phyloP scores from a whole-genome alignment of 2,888 invertebrate genomes.

The Eugnorisma glareosa region DNA sequence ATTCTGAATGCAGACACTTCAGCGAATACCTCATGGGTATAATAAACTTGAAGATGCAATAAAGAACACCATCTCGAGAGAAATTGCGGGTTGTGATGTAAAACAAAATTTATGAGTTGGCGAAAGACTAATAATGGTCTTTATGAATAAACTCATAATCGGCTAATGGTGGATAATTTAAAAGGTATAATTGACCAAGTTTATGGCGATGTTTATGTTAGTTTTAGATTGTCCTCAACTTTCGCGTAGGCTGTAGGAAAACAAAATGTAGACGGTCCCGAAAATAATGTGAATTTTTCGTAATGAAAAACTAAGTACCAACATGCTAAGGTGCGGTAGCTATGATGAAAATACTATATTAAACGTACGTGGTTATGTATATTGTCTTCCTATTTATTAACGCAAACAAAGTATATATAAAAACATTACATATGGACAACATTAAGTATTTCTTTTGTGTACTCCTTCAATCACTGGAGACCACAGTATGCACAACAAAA shows the following conservation, averaged over 20 bases:
- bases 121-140: constrained; percentile 51
- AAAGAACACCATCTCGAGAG: constrained; percentile 59
- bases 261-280: background rate
- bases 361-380: background rate
- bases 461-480: too few relatives aligned
- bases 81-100: constrained; percentile 61
- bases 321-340: background rate
- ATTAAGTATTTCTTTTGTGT: too few relatives aligned
- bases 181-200: constrained; percentile 23
- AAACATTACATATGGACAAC: too few relatives aligned
- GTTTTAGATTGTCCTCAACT: constrained; percentile 11
- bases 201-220: constrained; percentile 1
- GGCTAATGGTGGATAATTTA: constrained; percentile 26
- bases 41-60: constrained; percentile 63
- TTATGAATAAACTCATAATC: constrained; percentile 46
- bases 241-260: background rate
- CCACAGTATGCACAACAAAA: too few relatives aligned
- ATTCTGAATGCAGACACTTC: constrained; percentile 60
- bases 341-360: background rate
- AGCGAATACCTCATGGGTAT: constrained; percentile 58
- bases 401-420: too few relatives aligned
- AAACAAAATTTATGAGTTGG: constrained; percentile 55
- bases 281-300: background rate
- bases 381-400: background rate
- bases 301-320: background rate